Base-by-base conservation (phyloP, 2,113 vertebrate species). In the Pelvicachromis taeniatus region DNA sequence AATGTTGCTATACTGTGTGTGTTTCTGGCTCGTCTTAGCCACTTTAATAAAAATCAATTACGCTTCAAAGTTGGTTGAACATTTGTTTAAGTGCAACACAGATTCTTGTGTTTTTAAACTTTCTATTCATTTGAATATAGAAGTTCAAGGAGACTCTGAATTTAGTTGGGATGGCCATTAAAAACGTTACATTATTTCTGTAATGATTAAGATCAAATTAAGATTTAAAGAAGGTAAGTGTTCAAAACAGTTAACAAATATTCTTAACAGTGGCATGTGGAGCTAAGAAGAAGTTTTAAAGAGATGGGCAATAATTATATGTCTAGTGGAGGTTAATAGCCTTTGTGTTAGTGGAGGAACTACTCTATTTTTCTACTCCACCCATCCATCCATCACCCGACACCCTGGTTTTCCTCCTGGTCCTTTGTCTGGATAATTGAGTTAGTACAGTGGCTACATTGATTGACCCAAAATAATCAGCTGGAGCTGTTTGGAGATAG, bases 21-120 rank as follows among this genome's bases (percentile, higher is more conserved):
- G 16, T 7, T 23, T 70, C 5, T 70, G 38, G 23, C 63, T 1
- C 16, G 63, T 50, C 29, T 50, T 73, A 29, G 42, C 68, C 42
- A 73, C 68, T 78, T 80, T 9, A 38, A n/a, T 11, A 8, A n/a
- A 26, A 77, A 26, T 87, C 38, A 73, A 17, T 79, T 23, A 19
- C 0, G 45, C 12, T 56, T 70, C 14, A 35, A 7, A 31, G 13
- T 70, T 8, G 9, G 16, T 29, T 31, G 26, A 50, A 19, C 23
- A 50, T 75, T 75, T 75, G 16, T 50, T 29, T 50, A 73, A 0
- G 68, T 19, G 9, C 4, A 1, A 29, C 0, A 9, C 35, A 21
- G 7, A 59, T 5, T 45, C 42, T 58, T 42, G 42, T 1, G 21
- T 17, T 80, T 56, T 4, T 75, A 42, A 35, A 61, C 35, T 80